Conservation (phyloP, 2,888 invertebrate genomes). For the Erannis defoliaria region DNA sequence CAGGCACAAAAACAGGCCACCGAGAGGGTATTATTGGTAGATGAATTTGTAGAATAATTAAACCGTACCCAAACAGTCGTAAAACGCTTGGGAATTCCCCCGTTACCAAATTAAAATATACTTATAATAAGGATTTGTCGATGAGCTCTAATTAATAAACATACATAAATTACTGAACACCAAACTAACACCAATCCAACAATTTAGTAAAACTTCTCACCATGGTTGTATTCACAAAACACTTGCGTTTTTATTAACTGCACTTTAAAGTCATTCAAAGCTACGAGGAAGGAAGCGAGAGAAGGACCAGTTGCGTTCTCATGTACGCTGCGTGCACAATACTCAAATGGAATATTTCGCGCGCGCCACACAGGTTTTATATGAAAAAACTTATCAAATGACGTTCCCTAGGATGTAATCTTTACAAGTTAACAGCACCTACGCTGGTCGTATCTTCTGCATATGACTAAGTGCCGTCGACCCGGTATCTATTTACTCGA, state of each 20-base stretch:
- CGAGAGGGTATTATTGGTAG: no score
- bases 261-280: constrained; percentile 21
- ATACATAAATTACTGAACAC: no score
- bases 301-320: constrained; percentile 17
- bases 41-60: no score
- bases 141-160: no score
- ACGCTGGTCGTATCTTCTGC: background rate
- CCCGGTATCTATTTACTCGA: background rate
- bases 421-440: constrained; percentile 26
- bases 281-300: background rate
- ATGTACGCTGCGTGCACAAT: constrained; percentile 47
- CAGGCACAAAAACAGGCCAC: no score
- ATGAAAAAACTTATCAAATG: constrained; percentile 58
- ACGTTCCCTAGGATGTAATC: constrained; percentile 52
- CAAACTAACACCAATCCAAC: no score
- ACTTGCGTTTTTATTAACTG: constrained; percentile 16
- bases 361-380: constrained; percentile 59
- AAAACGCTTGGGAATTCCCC: no score
- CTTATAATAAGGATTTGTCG: no score
- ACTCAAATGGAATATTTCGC: constrained; percentile 54
- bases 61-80: no score
- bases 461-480: background rate
- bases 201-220: constrained; percentile 18
- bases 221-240: constrained; percentile 34
- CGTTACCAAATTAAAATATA: no score